phyloP scores from a whole-genome alignment of 2,888 invertebrate species.

The Erynnis tages region DNA sequence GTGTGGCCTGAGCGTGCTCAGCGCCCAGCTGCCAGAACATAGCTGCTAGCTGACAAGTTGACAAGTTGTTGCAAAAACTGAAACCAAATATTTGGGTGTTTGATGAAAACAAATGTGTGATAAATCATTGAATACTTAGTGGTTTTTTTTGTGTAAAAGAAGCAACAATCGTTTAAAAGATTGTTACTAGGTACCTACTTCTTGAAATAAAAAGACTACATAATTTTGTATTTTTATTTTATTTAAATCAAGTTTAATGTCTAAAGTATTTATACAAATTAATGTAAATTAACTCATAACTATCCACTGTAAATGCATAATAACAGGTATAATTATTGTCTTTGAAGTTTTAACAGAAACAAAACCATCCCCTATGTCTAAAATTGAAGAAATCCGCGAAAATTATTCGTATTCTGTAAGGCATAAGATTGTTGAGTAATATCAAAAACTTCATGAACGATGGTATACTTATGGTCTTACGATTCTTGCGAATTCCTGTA shows the following conservation, averaged over 20 bases:
- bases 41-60: too few species aligned
- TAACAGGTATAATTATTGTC: neutral
- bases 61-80: too few species aligned
- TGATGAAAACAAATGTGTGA: too few species aligned
- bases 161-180: too few species aligned
- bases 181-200: too few species aligned
- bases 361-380: slow-evolving; percentile 72
- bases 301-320: slow-evolving; percentile 4
- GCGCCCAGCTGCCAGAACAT: slow-evolving; percentile 48
- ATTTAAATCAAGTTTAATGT: slow-evolving; percentile 1
- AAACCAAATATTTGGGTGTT: too few species aligned
- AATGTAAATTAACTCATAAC: slow-evolving; percentile 22
- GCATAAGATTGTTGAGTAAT: slow-evolving; percentile 63
- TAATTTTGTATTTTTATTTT: too few species aligned
- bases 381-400: slow-evolving; percentile 72
- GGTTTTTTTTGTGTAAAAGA: too few species aligned
- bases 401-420: slow-evolving; percentile 67
- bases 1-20: slow-evolving; percentile 59
- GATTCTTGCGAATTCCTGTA: slow-evolving; percentile 70
- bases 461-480: slow-evolving; percentile 64
- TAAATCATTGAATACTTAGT: too few species aligned
- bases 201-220: too few species aligned
- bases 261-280: slow-evolving; percentile 16
- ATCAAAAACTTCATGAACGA: slow-evolving; percentile 63
- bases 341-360: slow-evolving; percentile 57